Evolutionary conservation across 2,888 invertebrate genomes (phyloP).

Genomic region (Oegoconia quadripuncta): DNA sequence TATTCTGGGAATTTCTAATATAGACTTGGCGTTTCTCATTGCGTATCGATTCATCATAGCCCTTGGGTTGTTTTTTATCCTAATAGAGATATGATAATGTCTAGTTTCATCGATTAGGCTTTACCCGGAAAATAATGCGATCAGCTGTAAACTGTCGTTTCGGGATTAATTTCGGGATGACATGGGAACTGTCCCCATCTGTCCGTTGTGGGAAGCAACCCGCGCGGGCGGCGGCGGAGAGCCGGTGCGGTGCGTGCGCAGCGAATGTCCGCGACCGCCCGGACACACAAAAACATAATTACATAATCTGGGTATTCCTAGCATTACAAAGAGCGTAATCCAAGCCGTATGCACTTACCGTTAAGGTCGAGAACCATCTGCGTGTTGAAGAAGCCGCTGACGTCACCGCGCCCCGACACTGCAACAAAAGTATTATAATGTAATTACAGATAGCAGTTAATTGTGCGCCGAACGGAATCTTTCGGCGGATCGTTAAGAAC

Average conservation of each 20-base stretch:
- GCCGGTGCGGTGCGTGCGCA: constrained; percentile 7
- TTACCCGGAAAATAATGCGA: too few species aligned
- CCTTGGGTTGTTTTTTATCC: too few species aligned
- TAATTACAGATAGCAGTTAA: constrained; percentile 27
- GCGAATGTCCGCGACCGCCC: constrained; percentile 8
- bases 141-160: too few species aligned
- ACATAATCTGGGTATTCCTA: constrained; percentile 4
- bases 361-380: constrained; percentile 75
- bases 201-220: too few species aligned
- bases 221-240: neutral
- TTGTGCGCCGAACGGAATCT: neutral
- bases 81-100: too few species aligned
- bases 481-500: neutral
- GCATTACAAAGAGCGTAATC: too few species aligned
- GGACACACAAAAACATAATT: constrained; percentile 7
- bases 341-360: constrained; percentile 54
- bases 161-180: too few species aligned
- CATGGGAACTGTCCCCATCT: too few species aligned
- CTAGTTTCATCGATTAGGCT: too few species aligned
- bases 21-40: too few species aligned
- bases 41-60: too few species aligned
- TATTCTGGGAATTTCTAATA: too few species aligned
- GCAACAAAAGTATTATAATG: constrained; percentile 51
- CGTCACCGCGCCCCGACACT: constrained; percentile 73
- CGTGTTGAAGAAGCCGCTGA: constrained; percentile 70